phyloP scores from a whole-genome alignment of 2,797 vertebrate species.

The Eulemur coronatus region DNA sequence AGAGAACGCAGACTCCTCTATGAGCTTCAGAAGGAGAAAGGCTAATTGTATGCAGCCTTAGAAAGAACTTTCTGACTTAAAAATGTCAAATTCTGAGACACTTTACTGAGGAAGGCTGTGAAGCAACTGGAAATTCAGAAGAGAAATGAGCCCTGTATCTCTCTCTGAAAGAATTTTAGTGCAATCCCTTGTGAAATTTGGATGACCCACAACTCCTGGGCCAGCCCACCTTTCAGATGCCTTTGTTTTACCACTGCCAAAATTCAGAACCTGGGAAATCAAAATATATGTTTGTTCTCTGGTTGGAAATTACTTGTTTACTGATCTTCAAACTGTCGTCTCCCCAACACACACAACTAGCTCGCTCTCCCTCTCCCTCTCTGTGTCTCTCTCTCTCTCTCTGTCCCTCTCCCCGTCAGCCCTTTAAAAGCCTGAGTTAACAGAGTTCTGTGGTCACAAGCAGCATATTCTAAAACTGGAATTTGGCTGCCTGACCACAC shows the following conservation, averaged over 20 bases:
- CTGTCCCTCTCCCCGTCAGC: not conserved
- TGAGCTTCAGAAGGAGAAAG: not conserved
- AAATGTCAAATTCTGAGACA: slow-evolving; percentile 7
- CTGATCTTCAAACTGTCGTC: not conserved
- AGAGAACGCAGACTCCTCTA: not conserved
- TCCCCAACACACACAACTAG: not conserved
- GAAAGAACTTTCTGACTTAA: not conserved
- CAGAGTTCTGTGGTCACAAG: slow-evolving; percentile 48
- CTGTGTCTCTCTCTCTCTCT: not conserved
- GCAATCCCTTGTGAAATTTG: not conserved
- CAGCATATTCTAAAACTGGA: slow-evolving; percentile 57
- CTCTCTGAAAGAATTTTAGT: not conserved
- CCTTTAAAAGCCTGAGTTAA: slow-evolving; percentile 53
- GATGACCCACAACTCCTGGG: not conserved
- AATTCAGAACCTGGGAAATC: not conserved
- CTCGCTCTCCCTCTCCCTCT: not conserved
- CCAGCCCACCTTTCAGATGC: not conserved
- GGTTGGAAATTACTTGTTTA: not conserved
- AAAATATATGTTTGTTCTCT: not conserved
- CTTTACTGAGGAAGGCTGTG: slow-evolving; percentile 1
- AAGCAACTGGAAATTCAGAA: not conserved
- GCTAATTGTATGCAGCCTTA: not conserved
- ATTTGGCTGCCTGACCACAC: slow-evolving; percentile 62
- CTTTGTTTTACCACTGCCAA: not conserved
- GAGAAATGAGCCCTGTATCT: not conserved